phyloP scores from a whole-genome alignment of 2,888 invertebrate species.

The Tenodera sinensis region DNA sequence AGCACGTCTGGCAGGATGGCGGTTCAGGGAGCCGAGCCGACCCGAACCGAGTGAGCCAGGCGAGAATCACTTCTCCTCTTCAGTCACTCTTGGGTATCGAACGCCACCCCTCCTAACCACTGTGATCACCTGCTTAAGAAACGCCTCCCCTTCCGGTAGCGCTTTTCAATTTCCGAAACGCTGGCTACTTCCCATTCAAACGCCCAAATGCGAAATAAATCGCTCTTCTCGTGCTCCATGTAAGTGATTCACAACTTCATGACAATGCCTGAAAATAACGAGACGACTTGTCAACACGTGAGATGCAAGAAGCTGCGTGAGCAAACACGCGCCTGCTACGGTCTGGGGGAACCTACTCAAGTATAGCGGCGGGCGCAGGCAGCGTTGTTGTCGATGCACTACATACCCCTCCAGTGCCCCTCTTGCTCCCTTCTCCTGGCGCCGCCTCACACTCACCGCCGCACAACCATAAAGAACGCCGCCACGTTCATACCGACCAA shows the following conservation, averaged over 20 bases:
- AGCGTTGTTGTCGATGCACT: constrained; percentile 9
- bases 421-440: constrained; percentile 2
- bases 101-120: neutral
- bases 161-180: neutral
- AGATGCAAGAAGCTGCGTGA: neutral
- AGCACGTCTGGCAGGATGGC: neutral
- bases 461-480: constrained; percentile 7
- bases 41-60: neutral
- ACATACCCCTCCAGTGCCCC: neutral
- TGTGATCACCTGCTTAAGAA: neutral
- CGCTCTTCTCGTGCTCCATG: neutral
- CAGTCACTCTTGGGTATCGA: neutral
- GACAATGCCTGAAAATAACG: neutral
- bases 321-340: neutral
- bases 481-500: neutral
- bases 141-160: neutral
- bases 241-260: neutral
- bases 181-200: neutral
- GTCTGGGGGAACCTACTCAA: neutral
- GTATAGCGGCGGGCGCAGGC: neutral
- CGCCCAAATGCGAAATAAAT: neutral
- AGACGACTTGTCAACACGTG: neutral
- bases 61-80: neutral
- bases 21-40: neutral
- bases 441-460: neutral